Conservation (phyloP, 2,113 vertebrate genomes). For the Trinectes maculatus region DNA sequence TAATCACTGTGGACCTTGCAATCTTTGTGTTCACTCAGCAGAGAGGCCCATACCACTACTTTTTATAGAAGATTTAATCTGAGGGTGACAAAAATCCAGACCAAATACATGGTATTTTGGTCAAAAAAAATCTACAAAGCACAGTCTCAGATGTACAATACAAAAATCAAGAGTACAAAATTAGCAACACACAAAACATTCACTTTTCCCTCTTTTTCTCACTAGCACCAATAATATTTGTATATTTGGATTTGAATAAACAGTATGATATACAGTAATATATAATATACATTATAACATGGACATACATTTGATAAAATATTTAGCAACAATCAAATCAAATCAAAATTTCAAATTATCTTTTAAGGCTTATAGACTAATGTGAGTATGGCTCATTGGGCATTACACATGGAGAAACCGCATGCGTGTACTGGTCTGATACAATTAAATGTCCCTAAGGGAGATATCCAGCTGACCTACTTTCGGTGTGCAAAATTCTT, state of each 20-base stretch:
- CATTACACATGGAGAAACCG: constrained; percentile 64
- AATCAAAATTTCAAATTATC: constrained; percentile 6
- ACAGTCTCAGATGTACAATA: constrained; percentile 27
- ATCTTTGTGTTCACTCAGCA: constrained; percentile 17
- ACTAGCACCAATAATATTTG: constrained; percentile 18
- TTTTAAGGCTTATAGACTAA: constrained; percentile 23
- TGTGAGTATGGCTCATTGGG: constrained; percentile 55
- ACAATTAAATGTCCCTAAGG: constrained; percentile 73
- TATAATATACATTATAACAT: too few species aligned
- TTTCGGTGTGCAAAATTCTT: constrained; percentile 75
- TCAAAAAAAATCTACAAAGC: neutral
- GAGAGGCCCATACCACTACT: constrained; percentile 2
- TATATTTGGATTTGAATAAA: too few species aligned
- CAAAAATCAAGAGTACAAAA: constrained; percentile 25
- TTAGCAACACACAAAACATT: too few species aligned
- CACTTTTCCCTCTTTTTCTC: constrained; percentile 33
- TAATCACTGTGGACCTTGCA: constrained; percentile 26
- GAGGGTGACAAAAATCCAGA: constrained; percentile 2
- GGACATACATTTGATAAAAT: too few species aligned
- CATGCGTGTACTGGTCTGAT: constrained; percentile 56
- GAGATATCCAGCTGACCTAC: constrained; percentile 81
- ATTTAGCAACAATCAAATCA: too few species aligned
- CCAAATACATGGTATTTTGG: constrained; percentile 24
- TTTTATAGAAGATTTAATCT: constrained; percentile 30
- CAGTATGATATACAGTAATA: too few species aligned